Conservation (phyloP, 2,113 vertebrate genomes). For the Camelus bactrianus region DNA sequence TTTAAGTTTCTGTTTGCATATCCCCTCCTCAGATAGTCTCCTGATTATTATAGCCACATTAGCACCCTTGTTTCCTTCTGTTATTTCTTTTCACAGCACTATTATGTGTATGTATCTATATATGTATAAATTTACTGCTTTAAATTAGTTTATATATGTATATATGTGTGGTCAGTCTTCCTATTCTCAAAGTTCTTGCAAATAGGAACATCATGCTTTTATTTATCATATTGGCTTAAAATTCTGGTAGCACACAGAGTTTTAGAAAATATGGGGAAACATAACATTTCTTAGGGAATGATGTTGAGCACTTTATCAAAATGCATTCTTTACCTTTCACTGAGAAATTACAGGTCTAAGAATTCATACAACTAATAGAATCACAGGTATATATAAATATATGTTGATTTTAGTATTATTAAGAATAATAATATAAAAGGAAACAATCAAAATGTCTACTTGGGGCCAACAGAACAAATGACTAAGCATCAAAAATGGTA, state of each 20-base stretch:
- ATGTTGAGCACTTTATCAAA: background rate
- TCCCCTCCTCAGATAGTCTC: background rate
- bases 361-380: background rate
- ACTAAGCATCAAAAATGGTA: background rate
- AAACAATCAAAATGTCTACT: background rate
- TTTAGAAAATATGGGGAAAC: background rate
- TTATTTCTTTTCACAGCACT: background rate
- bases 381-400: background rate
- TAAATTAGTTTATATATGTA: background rate
- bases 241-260: background rate
- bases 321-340: background rate
- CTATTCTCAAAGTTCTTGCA: background rate
- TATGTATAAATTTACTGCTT: background rate
- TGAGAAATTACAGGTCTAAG: background rate
- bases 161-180: background rate
- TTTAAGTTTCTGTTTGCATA: background rate
- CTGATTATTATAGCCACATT: background rate
- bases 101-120: background rate
- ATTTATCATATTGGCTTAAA: background rate
- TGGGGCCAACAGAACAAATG: background rate
- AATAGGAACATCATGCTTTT: background rate
- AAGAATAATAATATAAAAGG: background rate
- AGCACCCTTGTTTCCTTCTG: background rate
- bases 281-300: background rate
- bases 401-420: background rate